A percentile compares a stretch with the other conserved stretches of the same genome.
phyloP scores from a whole-genome alignment of 1,140 invertebrate species.

The Drosophila malerkotliana region DNA sequence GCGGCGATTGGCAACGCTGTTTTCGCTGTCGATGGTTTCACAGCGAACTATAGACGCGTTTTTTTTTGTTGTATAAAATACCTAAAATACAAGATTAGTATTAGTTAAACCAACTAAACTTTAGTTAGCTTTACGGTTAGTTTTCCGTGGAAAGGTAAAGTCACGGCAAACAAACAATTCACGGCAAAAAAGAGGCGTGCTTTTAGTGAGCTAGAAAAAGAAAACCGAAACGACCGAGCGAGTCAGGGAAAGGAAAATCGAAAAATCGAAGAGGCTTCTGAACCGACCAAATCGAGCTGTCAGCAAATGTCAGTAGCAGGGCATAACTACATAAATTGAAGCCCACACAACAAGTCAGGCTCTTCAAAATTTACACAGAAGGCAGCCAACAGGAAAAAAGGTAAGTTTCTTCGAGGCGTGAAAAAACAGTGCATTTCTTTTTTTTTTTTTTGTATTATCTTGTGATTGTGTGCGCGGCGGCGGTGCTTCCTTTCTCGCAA shows the following conservation, averaged over 20 bases:
- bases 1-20: not conserved
- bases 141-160: constrained; percentile 63
- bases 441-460: constrained; percentile 1
- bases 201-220: constrained; percentile 43
- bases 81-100: constrained; percentile 49
- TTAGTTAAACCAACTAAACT: constrained; percentile 69
- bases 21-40: constrained; percentile 6
- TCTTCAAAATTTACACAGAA: constrained; percentile 18
- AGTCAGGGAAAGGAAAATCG: constrained; percentile 5
- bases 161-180: constrained; percentile 13
- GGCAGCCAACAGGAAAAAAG: constrained; percentile 35
- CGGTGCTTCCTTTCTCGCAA: constrained; percentile 2
- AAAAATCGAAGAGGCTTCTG: constrained; percentile 27
- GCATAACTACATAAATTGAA: constrained; percentile 37
- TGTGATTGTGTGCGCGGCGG: constrained; percentile 7
- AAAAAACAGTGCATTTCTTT: constrained; percentile 33
- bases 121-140: constrained; percentile 74
- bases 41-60: constrained; percentile 51
- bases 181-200: constrained; percentile 33
- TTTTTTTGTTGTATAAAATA: constrained; percentile 59
- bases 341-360: constrained; percentile 22
- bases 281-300: constrained; percentile 4
- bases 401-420: constrained; percentile 23
- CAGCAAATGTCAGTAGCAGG: constrained; percentile 33
- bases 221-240: constrained; percentile 7